Conservation (phyloP, 2,888 invertebrate species). For the Nomada goodeniana region DNA sequence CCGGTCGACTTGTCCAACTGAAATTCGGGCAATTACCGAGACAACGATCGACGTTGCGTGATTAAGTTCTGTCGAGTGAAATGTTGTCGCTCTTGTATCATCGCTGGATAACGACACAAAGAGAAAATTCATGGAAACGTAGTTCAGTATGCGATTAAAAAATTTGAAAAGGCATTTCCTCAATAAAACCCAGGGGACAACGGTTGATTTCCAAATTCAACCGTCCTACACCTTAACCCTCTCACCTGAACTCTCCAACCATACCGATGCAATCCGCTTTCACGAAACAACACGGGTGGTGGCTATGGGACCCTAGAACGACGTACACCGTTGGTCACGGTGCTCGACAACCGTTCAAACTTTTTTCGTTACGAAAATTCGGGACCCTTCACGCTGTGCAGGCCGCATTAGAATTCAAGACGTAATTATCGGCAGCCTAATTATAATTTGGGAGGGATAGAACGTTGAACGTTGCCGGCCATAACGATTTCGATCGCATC, state of each 20-base stretch:
- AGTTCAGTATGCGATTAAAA: neutral
- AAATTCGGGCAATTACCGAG: constrained; percentile 54
- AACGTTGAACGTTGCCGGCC: constrained; percentile 15
- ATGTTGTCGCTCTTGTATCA: neutral
- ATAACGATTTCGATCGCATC: constrained; percentile 40
- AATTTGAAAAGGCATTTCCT: no score
- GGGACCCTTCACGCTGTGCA: neutral
- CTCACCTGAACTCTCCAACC: neutral
- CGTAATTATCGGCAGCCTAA: constrained; percentile 38
- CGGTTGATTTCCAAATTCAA: no score
- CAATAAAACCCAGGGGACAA: no score
- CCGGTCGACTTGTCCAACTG: constrained; percentile 6
- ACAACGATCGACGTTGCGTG: constrained; percentile 31
- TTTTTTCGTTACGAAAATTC: constrained; percentile 5
- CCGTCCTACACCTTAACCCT: neutral
- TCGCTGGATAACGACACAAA: neutral
- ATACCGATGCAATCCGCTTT: no score
- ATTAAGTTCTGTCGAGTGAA: constrained; percentile 36
- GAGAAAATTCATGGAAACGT: neutral
- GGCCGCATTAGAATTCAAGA: constrained; percentile 47
- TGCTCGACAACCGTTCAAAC: constrained; percentile 1
- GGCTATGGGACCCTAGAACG: neutral
- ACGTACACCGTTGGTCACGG: neutral
- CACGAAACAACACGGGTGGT: neutral
- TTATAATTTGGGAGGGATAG: constrained; percentile 62